A percentile compares a stretch with the other conserved stretches of the same genome.
These are phyloP conservation scores for Geothlypis trichas DNA, from an alignment of 2,113 vertebrate species.

Conservation along the genomic window DNA sequence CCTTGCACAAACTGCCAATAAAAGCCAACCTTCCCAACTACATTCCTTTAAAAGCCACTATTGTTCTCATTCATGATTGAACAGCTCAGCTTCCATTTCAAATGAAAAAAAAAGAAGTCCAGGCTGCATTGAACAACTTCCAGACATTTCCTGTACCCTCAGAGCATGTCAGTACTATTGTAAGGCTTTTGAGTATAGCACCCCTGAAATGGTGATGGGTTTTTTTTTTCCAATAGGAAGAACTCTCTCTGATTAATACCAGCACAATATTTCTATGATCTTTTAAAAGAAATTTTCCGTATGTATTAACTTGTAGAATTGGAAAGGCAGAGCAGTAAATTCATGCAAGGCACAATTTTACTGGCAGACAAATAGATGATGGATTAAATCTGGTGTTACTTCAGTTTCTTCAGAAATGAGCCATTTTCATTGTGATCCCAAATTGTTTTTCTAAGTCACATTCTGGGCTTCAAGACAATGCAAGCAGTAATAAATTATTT, in stretches of 20 bases:
- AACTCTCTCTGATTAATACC: not conserved
- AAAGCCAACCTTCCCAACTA: constrained; percentile 48
- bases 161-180: not conserved
- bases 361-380: not conserved
- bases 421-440: not conserved
- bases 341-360: not conserved
- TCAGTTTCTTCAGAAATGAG: not conserved
- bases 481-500: not conserved
- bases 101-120: constrained; percentile 5
- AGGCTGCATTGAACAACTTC: constrained; percentile 37
- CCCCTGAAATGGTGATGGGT: not conserved
- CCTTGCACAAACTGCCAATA: constrained; percentile 45
- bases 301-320: not conserved
- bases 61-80: constrained; percentile 66
- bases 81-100: constrained; percentile 22
- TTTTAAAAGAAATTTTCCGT: not conserved
- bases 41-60: constrained; percentile 62
- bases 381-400: not conserved
- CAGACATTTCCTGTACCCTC: constrained; percentile 25
- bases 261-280: not conserved
- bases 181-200: not conserved
- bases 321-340: not conserved
- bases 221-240: not conserved
- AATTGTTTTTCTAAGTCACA: not conserved
- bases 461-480: constrained; percentile 22